Conservation (phyloP, 2,888 invertebrate species). For the Pyralis farinalis region DNA sequence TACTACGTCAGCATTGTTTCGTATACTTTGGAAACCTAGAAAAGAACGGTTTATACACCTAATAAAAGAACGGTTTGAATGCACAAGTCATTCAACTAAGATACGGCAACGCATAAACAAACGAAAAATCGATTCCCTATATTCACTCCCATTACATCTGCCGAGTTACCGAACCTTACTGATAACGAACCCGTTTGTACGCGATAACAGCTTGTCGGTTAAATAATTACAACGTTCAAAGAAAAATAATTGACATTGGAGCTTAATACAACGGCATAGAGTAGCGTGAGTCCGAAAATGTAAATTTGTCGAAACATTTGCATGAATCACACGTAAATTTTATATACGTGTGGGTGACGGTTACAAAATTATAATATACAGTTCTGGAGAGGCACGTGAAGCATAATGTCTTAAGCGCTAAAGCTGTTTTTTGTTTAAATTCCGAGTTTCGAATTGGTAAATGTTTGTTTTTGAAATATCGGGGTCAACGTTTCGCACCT, state of each 20-base stretch:
- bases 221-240: constrained; percentile 12
- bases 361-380: constrained; percentile 7
- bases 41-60: too few species aligned
- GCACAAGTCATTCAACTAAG: too few species aligned
- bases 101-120: constrained; percentile 5
- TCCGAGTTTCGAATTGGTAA: constrained; percentile 11
- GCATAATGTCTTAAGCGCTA: constrained; percentile 16
- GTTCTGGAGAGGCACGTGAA: not conserved
- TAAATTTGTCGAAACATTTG: constrained; percentile 16
- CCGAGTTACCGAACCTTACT: constrained; percentile 25
- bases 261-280: constrained; percentile 13
- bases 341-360: constrained; percentile 12
- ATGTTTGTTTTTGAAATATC: constrained; percentile 31
- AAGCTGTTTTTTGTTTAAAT: constrained; percentile 20
- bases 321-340: constrained; percentile 20
- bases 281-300: constrained; percentile 8
- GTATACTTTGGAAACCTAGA: too few species aligned
- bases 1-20: too few species aligned
- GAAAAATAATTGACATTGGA: constrained; percentile 10
- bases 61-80: too few species aligned
- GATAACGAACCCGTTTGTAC: constrained; percentile 38
- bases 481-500: constrained; percentile 72
- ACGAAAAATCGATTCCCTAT: constrained; percentile 22
- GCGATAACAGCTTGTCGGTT: constrained; percentile 15
- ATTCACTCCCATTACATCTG: constrained; percentile 24